Conservation (phyloP, 2,797 vertebrate genomes). For the Microchirus variegatus region DNA sequence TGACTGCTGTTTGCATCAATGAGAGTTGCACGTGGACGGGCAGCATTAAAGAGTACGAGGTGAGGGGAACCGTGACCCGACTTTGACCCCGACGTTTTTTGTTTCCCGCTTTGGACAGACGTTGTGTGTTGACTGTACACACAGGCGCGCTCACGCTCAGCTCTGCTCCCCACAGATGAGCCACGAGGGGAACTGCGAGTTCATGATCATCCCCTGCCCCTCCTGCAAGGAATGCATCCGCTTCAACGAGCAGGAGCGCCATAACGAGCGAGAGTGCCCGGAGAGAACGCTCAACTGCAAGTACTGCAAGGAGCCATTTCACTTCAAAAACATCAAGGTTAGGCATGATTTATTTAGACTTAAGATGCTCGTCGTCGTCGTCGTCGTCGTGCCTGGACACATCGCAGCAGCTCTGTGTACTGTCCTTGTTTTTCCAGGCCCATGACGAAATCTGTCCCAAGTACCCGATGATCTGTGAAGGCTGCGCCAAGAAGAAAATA, state of each 20-base stretch:
- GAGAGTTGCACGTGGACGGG: conserved; percentile 92
- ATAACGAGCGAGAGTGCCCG: conserved; percentile 86
- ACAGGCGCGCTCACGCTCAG: conserved; percentile 10
- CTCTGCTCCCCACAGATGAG: conserved; percentile 63
- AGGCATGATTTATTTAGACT: conserved; percentile 38
- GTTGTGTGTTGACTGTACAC: background rate
- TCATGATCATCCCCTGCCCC: conserved; percentile 83
- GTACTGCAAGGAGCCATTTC: conserved; percentile 87
- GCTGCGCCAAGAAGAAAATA: conserved; percentile 94
- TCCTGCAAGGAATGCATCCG: conserved; percentile 85
- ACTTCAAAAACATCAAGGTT: conserved; percentile 85
- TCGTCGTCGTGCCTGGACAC: background rate
- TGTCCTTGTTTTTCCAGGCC: conserved; percentile 75
- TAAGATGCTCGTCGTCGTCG: background rate
- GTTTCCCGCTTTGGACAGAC: no score
- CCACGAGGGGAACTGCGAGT: conserved; percentile 86
- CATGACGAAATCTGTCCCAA: conserved; percentile 94
- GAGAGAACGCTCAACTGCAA: conserved; percentile 88
- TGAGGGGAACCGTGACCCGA: conserved; percentile 49
- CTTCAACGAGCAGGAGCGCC: conserved; percentile 85
- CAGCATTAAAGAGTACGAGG: conserved; percentile 95
- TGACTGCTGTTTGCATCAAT: conserved; percentile 88
- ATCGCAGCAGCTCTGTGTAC: conserved; percentile 6
- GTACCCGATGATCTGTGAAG: conserved; percentile 93
- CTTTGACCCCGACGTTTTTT: no score